Percentiles rank a stretch among this genome's conserved stretches.
phyloP scores from a whole-genome alignment of 2,888 invertebrate genomes.

The Creontiades dilutus region DNA sequence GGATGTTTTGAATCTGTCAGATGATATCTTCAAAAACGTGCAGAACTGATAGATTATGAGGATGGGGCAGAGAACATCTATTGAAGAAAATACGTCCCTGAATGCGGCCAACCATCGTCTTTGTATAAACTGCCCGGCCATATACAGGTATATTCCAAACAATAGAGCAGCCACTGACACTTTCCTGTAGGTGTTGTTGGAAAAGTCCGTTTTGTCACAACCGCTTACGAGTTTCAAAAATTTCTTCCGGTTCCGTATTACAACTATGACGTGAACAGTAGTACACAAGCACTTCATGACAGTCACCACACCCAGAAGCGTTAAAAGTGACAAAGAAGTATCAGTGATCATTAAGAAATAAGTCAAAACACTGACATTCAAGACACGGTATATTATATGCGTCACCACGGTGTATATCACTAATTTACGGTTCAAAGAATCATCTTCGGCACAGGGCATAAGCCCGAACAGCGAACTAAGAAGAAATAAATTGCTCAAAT shows the following conservation, averaged over 20 bases:
- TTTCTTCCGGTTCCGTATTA: conserved; percentile 21
- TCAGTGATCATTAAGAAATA: conserved; percentile 45
- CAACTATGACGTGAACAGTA: conserved; percentile 60
- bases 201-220: conserved; percentile 38
- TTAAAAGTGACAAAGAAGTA: conserved; percentile 38
- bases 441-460: conserved; percentile 65
- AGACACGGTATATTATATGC: conserved; percentile 48
- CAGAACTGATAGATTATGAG: conserved; percentile 62
- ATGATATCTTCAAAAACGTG: conserved; percentile 63
- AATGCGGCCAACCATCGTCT: conserved; percentile 55
- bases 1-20: conserved; percentile 21
- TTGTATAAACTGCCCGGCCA: conserved; percentile 48
- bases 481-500: conserved; percentile 55
- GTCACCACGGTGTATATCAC: conserved; percentile 40
- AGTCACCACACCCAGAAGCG: conserved; percentile 50
- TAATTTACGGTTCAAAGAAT: background rate
- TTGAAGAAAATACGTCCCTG: conserved; percentile 60
- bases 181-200: conserved; percentile 43
- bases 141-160: conserved; percentile 44
- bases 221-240: conserved; percentile 48
- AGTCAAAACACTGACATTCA: conserved; percentile 53
- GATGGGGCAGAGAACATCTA: conserved; percentile 59
- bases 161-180: background rate
- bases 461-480: conserved; percentile 51
- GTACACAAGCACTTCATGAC: conserved; percentile 61